Conservation (phyloP, 2,888 invertebrate genomes). For the Diogma glabrata region DNA sequence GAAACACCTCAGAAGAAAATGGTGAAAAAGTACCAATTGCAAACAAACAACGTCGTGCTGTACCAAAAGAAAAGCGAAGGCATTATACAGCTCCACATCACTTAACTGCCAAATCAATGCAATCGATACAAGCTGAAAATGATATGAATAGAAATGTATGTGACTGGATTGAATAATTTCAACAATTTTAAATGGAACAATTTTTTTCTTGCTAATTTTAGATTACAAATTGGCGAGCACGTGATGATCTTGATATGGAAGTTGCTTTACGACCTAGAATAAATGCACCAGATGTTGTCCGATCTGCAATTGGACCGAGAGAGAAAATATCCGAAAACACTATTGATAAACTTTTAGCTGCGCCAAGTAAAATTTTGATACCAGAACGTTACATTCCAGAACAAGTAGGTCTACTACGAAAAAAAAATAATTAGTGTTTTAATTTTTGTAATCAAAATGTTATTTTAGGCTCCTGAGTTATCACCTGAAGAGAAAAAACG, state of each 20-base stretch:
- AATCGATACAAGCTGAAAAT: slow-evolving; percentile 42
- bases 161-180: slow-evolving; percentile 10
- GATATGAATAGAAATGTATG: slow-evolving; percentile 37
- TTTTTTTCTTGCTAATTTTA: slow-evolving; percentile 17
- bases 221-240: slow-evolving; percentile 49
- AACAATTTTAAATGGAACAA: background rate
- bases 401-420: slow-evolving; percentile 42
- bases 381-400: slow-evolving; percentile 89
- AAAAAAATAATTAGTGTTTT: no score
- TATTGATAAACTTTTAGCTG: slow-evolving; percentile 74
- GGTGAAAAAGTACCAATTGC: slow-evolving; percentile 41
- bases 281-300: slow-evolving; percentile 76
- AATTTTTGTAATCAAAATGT: background rate
- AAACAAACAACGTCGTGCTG: slow-evolving; percentile 50
- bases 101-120: slow-evolving; percentile 48
- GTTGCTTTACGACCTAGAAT: slow-evolving; percentile 61
- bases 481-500: slow-evolving; percentile 76
- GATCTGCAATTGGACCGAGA: slow-evolving; percentile 57
- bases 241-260: slow-evolving; percentile 82
- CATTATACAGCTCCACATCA: slow-evolving; percentile 81
- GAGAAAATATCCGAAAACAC: slow-evolving; percentile 51
- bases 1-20: slow-evolving; percentile 37
- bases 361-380: slow-evolving; percentile 82
- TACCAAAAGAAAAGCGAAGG: slow-evolving; percentile 71
- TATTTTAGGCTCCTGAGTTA: slow-evolving; percentile 60